Base-by-base conservation (phyloP, 2,888 invertebrate genomes). In the Agonopterix heracliana region DNA sequence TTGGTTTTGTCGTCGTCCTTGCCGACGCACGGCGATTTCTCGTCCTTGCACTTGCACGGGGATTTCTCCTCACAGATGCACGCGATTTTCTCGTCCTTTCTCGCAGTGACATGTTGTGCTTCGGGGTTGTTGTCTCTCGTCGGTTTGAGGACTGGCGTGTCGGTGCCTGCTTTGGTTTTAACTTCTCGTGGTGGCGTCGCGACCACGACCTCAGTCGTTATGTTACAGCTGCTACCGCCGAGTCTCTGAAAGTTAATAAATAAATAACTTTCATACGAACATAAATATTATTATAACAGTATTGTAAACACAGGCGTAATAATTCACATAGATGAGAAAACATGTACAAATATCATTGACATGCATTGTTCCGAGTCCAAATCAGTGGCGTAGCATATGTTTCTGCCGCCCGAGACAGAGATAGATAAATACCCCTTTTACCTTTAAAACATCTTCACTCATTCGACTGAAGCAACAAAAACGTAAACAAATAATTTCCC, bases 161-260 rank as follows among this genome's bases (percentile, higher is more conserved):
- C 44, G 7, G 45, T 13, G 14, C 45, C 45, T 8, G 9, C 35
- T 45, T 13, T 45, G 5, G 45, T 14, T 12, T 36, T 13, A 13
- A 36, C 5, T 8, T 45, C 45, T 2, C 10, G 13, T 2, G 45
- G 45, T 11, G 45, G 45, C 12, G 13, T 45, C 9, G 2, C 10
- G 36, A n/a, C 7, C 1, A 34, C 13, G 9, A 7, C 26, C 0
- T 43, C n/a, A 4, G 14, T 10, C 14, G 41, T 45, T 56, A 41
- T 35, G 44, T 26, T 47, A 50, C 49, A 43, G 34, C 54, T 66
- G 7, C 63, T 61, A 43, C 66, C 61, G n/a, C 66, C 71, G 12
- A 72, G 62, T 41, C 47, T 41, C 46, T 46, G 41, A 14, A 41
- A 41, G 12, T 41, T 9, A 12, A 13, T 41, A 9, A 10, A 36